phyloP scores from a whole-genome alignment of 2,888 invertebrate species.

The Mactromeris polynyma region DNA sequence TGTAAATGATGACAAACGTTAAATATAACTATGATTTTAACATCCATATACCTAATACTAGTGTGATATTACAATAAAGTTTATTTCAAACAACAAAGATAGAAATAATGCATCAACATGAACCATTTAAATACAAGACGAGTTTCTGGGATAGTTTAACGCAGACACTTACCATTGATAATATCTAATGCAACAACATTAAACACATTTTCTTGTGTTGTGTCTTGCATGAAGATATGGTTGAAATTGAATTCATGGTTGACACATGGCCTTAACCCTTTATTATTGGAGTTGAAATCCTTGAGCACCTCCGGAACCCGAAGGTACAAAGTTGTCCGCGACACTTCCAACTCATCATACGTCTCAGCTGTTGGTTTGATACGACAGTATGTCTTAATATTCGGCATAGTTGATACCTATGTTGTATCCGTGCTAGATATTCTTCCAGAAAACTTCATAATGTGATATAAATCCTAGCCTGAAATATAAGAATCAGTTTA shows the following conservation, averaged over 20 bases:
- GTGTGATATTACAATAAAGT: too few relatives aligned
- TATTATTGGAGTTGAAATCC: constrained; percentile 68
- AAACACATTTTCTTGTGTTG: constrained; percentile 82
- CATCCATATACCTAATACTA: too few relatives aligned
- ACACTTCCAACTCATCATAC: constrained; percentile 80
- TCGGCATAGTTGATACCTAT: constrained; percentile 75
- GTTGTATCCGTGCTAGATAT: background rate
- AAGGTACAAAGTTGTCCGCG: constrained; percentile 71
- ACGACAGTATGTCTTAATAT: constrained; percentile 83
- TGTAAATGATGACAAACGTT: too few relatives aligned
- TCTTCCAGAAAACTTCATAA: background rate
- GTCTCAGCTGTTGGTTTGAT: constrained; percentile 80
- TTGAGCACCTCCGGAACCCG: constrained; percentile 78
- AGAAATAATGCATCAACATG: too few relatives aligned
- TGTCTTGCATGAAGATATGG: constrained; percentile 78
- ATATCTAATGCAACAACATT: constrained; percentile 81
- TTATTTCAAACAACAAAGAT: too few relatives aligned
- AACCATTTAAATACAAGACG: too few relatives aligned
- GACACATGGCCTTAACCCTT: constrained; percentile 70
- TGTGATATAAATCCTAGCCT: background rate
- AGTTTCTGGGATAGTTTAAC: too few relatives aligned
- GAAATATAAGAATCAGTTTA: background rate
- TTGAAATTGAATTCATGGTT: constrained; percentile 84
- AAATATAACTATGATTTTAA: too few relatives aligned
- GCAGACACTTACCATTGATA: constrained; percentile 78